Conservation (phyloP, 1,140 invertebrate species). For the Pseudomyrmex sp. region DNA sequence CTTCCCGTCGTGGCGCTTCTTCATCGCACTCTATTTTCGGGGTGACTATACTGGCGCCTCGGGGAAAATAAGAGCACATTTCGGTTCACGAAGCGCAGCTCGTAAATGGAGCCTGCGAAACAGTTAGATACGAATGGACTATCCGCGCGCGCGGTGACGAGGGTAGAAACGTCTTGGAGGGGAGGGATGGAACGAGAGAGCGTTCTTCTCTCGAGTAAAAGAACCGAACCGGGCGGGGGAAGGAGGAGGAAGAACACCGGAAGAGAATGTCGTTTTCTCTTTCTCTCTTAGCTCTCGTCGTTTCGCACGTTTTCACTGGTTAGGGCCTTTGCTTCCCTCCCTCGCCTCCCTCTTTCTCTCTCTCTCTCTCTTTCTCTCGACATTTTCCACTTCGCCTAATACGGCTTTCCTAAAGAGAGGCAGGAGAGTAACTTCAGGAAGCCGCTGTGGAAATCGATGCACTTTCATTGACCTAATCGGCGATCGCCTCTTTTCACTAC, state of each 20-base stretch:
- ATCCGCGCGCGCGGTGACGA: constrained; percentile 45
- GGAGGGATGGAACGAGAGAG: constrained; percentile 36
- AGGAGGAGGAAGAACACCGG: background rate
- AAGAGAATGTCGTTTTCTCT: constrained; percentile 30
- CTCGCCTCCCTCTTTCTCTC: background rate
- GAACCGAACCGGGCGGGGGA: background rate
- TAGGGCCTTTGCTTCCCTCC: background rate
- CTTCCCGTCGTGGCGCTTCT: constrained; percentile 3
- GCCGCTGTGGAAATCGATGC: constrained; percentile 52
- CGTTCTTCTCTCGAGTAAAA: constrained; percentile 37
- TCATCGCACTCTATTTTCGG: constrained; percentile 6
- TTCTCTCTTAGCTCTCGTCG: constrained; percentile 16
- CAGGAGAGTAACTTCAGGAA: constrained; percentile 15
- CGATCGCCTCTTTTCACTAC: constrained; percentile 39
- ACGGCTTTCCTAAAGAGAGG: constrained; percentile 14
- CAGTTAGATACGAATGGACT: constrained; percentile 68
- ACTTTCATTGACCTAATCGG: constrained; percentile 65
- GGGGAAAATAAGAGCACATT: constrained; percentile 57
- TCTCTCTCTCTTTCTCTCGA: background rate
- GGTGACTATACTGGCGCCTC: background rate
- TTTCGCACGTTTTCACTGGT: constrained; percentile 57
- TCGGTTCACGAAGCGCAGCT: constrained; percentile 29
- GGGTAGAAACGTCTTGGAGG: background rate
- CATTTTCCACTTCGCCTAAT: constrained; percentile 48
- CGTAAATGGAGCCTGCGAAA: constrained; percentile 68